Evolutionary conservation across 2,113 vertebrate species (phyloP).

Genomic region (Calidris pugnax): DNA sequence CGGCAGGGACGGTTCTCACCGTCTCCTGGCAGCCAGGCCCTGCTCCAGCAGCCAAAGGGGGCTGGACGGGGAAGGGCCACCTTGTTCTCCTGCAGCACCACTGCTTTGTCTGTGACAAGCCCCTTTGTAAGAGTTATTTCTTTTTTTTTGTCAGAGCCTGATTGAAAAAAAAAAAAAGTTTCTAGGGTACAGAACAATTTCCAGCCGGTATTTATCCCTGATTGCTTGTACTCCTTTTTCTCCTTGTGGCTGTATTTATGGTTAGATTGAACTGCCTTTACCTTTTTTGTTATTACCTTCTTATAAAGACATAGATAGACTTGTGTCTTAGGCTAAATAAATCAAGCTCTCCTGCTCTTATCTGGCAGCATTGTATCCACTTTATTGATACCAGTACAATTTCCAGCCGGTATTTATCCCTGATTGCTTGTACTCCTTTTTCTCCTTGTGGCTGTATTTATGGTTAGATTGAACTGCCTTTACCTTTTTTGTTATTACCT

Average conservation of each 20-base stretch:
- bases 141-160: background rate
- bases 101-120: background rate
- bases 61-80: too few species aligned
- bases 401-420: background rate
- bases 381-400: background rate
- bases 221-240: background rate
- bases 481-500: background rate
- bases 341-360: background rate
- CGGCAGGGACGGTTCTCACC: background rate
- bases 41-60: background rate
- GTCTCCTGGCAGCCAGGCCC: background rate
- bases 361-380: background rate
- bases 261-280: background rate
- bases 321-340: background rate
- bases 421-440: background rate
- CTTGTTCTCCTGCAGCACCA: background rate
- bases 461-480: background rate
- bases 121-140: background rate
- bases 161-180: background rate
- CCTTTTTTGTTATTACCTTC: background rate
- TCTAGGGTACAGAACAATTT: background rate
- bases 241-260: background rate
- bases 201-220: background rate
- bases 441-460: background rate
- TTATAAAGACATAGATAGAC: background rate